A percentile compares a stretch with the other conserved stretches of the same genome.
Conservation (phyloP, 2,113 vertebrate species). For the Myotis brandtii region DNA sequence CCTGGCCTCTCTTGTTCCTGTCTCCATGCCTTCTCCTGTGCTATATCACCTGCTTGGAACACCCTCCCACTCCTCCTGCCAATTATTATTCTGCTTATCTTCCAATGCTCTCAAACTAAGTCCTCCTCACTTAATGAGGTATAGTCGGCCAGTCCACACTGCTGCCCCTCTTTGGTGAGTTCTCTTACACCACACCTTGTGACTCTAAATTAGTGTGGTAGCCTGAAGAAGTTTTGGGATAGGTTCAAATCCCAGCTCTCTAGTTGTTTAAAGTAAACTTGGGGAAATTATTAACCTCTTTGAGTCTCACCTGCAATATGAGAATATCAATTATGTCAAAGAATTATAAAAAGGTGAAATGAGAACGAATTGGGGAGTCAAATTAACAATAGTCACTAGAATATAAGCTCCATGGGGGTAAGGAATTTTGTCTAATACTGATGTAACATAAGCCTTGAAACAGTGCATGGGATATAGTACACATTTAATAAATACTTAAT, state of each 20-base stretch:
- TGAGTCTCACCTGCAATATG: constrained; percentile 23
- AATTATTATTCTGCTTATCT: neutral
- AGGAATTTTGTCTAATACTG: neutral
- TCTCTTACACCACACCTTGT: neutral
- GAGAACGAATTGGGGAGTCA: neutral
- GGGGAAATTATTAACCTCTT: constrained; percentile 3
- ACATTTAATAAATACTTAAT: neutral
- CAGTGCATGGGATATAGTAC: neutral
- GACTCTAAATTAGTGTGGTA: neutral
- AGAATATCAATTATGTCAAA: neutral
- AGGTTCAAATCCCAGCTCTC: neutral
- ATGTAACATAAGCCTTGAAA: neutral
- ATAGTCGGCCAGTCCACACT: neutral
- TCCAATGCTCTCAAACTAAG: neutral
- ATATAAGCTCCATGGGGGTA: neutral
- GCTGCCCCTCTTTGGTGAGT: neutral
- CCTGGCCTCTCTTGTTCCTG: neutral
- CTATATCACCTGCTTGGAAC: neutral
- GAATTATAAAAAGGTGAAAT: neutral
- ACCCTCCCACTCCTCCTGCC: neutral
- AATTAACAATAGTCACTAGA: neutral
- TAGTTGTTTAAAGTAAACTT: neutral
- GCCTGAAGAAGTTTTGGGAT: neutral
- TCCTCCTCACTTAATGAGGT: neutral
- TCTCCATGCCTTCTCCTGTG: too few species aligned